Evolutionary conservation across 2,888 invertebrate species (phyloP).

Genomic region (Tineola bisselliella): DNA sequence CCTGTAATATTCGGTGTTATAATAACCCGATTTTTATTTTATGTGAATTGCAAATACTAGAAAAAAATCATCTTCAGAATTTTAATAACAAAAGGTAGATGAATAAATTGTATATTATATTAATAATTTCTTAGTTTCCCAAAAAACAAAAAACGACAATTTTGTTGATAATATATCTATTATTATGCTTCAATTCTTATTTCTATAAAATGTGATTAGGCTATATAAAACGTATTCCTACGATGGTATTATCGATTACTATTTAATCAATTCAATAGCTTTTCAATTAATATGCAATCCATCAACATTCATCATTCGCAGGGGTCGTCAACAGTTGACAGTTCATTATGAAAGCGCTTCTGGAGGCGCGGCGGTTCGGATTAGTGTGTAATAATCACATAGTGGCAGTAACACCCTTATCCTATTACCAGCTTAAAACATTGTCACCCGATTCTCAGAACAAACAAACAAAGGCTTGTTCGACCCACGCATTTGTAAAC

Average conservation of each 20-base stretch:
- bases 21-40: too few species aligned
- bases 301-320: constrained; percentile 2
- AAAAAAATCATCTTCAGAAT: too few species aligned
- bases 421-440: constrained; percentile 1
- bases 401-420: not conserved
- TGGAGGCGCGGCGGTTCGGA: not conserved
- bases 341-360: not conserved
- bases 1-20: too few species aligned
- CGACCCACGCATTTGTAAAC: not conserved
- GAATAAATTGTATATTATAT: too few species aligned
- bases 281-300: not conserved
- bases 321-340: not conserved
- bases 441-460: not conserved
- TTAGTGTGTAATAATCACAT: not conserved
- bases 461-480: not conserved
- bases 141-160: too few species aligned
- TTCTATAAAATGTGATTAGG: too few species aligned
- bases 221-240: too few species aligned
- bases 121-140: too few species aligned
- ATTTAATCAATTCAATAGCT: not conserved
- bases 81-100: too few species aligned
- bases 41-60: too few species aligned
- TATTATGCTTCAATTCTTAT: too few species aligned
- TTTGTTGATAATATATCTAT: too few species aligned
- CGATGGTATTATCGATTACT: not conserved